Evolutionary conservation across 2,113 vertebrate species (phyloP).

Genomic region (Corydoras sp.): DNA sequence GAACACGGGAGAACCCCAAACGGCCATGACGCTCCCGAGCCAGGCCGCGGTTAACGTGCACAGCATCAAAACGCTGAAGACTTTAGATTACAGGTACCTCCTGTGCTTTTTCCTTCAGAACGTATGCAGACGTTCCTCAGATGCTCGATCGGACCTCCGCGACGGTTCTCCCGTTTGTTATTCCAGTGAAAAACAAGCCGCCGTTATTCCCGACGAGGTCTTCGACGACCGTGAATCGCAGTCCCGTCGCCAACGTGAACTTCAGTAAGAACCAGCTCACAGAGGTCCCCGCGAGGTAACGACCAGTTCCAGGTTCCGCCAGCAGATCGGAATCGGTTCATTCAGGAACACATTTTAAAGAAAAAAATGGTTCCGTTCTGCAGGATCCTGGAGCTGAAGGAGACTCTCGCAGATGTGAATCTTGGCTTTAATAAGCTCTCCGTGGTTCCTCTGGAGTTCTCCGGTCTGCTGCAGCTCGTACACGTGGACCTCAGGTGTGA

Average conservation of each 20-base stretch:
- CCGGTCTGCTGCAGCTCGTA: constrained; percentile 70
- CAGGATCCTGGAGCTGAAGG: constrained; percentile 79
- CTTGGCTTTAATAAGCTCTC: constrained; percentile 86
- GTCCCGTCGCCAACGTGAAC: constrained; percentile 65
- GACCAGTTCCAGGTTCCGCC: too few species aligned
- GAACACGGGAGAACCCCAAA: constrained; percentile 51
- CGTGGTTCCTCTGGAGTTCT: constrained; percentile 68
- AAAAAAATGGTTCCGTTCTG: constrained; percentile 11
- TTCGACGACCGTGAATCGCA: constrained; percentile 69
- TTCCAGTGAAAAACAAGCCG: constrained; percentile 77
- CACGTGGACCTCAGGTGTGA: constrained; percentile 86
- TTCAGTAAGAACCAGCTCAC: constrained; percentile 90
- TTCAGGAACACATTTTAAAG: too few species aligned
- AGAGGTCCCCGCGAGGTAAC: constrained; percentile 76
- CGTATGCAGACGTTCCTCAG: too few species aligned
- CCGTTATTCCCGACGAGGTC: constrained; percentile 72
- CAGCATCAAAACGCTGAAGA: constrained; percentile 72
- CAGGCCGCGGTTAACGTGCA: constrained; percentile 76
- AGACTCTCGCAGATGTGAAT: constrained; percentile 74
- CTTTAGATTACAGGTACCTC: constrained; percentile 78
- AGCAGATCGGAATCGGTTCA: too few species aligned
- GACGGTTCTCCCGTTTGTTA: background rate
- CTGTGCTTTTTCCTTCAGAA: background rate
- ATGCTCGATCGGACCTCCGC: too few species aligned
- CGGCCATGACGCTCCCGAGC: constrained; percentile 90